Base-by-base conservation (phyloP, 2,888 invertebrate genomes). In the Acrobasis repandana region DNA sequence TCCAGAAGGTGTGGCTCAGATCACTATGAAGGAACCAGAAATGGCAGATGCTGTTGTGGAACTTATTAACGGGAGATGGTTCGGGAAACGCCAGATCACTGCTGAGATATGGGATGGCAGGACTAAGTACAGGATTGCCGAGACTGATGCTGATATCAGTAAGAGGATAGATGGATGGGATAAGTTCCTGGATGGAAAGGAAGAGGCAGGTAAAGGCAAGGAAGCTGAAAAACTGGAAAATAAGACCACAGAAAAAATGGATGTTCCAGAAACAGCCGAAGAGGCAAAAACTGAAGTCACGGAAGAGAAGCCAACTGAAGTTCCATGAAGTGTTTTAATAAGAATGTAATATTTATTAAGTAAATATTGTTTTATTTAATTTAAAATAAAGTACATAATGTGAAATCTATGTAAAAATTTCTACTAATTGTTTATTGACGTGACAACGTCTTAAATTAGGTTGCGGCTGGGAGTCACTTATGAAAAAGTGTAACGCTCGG, bases 41-140 rank as follows among this genome's bases (percentile, higher is more conserved):
- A 96, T 97, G 82, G 98, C 99, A 0, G 98, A 99, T 88, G 94
- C 95, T 62, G 98, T 98, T 56, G 95, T 99, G 11, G 93, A 94
- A 70, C 94, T 97, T 69, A 94, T 99, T 78, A 96, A 98, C 84
- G 97, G 97, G 1, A 93, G 99, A 47, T 97, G 96, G 94, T 98
- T 98, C 89, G 97, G 96, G 9, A 95, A 98, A 79, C 93, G 97
- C 47, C 94, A 96, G 83, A 93, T 99, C 34, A 94, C 93, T 4
- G 99, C 98, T 4, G 96, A 96, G 79, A 95, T 96, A 67, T 99
- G 98, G 97, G 98, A 99, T 90, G 99, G 99, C 16, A 96, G 96
- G 82, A 97, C 98, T 0, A 99, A 98, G 84, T 98, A 96, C 87
- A 96, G 96, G 83, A 95, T 98, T 74, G 95, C 95, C 60, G 99